Evolutionary conservation across 2,113 vertebrate genomes (phyloP).

Genomic region (Lampris megalopsis): DNA sequence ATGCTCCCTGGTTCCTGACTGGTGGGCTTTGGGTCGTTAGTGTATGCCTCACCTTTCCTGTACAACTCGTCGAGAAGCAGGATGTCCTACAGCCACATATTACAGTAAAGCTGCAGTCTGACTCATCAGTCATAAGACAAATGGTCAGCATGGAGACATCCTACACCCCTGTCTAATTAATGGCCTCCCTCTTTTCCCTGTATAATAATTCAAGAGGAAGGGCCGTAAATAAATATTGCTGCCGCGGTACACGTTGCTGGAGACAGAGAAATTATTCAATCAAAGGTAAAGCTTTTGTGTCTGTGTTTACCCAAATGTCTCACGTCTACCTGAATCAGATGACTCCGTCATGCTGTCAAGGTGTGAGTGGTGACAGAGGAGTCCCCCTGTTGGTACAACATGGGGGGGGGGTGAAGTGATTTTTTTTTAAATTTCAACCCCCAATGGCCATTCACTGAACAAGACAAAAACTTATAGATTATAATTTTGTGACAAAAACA

Average conservation of each 20-base stretch:
- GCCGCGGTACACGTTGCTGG: constrained; percentile 33
- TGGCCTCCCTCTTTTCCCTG: constrained; percentile 38
- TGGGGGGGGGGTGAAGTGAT: too few species aligned
- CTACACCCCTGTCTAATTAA: constrained; percentile 75
- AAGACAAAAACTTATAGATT: too few species aligned
- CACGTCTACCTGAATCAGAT: constrained; percentile 18
- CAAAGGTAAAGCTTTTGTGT: constrained; percentile 36
- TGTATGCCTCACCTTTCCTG: constrained; percentile 30
- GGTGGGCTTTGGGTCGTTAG: too few species aligned
- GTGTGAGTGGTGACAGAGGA: constrained; percentile 3
- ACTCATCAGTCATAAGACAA: constrained; percentile 74
- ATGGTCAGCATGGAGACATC: constrained; percentile 73
- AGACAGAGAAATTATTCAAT: constrained; percentile 48
- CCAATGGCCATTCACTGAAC: too few species aligned
- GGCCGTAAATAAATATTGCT: constrained; percentile 67
- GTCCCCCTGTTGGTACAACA: not conserved
- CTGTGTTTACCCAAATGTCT: constrained; percentile 39
- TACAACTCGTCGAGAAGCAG: constrained; percentile 27
- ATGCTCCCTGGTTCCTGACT: too few species aligned
- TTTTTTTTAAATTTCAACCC: too few species aligned
- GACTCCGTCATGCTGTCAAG: constrained; percentile 1
- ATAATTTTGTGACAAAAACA: too few species aligned
- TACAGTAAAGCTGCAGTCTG: constrained; percentile 56
- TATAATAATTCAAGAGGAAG: constrained; percentile 72
- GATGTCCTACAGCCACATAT: constrained; percentile 55